A percentile compares a stretch with the other conserved stretches of the same genome.
Conservation (phyloP, 2,113 vertebrate genomes). For the Octodon degus region DNA sequence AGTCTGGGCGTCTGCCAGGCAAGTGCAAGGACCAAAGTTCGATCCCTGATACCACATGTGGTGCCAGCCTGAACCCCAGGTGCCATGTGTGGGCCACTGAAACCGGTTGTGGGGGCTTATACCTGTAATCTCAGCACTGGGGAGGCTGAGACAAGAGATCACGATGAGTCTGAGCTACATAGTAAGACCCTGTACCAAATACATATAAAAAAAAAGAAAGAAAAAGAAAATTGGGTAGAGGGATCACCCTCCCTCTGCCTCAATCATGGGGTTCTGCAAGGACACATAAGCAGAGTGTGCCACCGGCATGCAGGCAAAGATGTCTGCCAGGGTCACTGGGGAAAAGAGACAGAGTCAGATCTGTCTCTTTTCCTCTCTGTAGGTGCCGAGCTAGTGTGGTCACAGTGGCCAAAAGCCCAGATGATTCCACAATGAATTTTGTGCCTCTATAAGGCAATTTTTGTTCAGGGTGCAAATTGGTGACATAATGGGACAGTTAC, state of each 20-base stretch:
- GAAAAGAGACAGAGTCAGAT: not conserved
- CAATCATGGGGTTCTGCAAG: not conserved
- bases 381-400: not conserved
- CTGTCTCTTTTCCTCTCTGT: not conserved
- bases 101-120: no score
- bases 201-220: not conserved
- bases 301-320: not conserved
- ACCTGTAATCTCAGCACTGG: no score
- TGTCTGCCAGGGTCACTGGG: not conserved
- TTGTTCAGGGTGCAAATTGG: not conserved
- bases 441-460: constrained; percentile 1
- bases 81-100: no score
- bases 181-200: no score
- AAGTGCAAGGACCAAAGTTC: no score
- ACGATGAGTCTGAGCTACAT: no score
- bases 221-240: not conserved
- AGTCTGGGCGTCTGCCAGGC: no score
- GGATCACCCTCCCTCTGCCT: not conserved
- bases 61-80: no score
- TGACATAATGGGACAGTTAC: not conserved
- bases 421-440: constrained; percentile 41
- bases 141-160: no score
- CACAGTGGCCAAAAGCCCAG: constrained; percentile 43
- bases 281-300: rapidly evolving
- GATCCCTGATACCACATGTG: no score